Evolutionary conservation across 2,888 invertebrate species (phyloP), one percentile per base, ranked within the genome.

Genomic region (Panopea generosa): DNA sequence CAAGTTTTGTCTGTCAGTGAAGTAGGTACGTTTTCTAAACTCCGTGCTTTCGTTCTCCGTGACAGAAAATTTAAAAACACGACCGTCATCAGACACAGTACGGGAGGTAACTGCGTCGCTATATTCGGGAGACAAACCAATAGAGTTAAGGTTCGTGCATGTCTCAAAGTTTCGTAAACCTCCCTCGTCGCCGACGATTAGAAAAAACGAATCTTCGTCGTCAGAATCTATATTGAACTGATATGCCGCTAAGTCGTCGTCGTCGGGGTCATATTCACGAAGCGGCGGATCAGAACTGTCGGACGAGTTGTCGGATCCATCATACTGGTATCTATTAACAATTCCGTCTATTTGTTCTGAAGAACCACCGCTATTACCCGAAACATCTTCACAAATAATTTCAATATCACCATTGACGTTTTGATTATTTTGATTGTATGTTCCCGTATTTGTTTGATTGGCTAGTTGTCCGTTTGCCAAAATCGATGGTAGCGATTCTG

Each of bases 221-320:
- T 83, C 83, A 1, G 66, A 62, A 26, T 82, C 83, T 3, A 60
- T 53, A 26, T 84, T 72, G 27, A 77, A 78, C 55, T 79, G 77
- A 26, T 79, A 81, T 27, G 77, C 83, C 7, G 84, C 84, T 50
- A 83, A 63, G 50, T 84, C 85, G 40, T 85, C 85, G 18, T 85
- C 85, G 56, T 77, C 77, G 6, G 85, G 85, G 56, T 85, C 84
- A 45, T 85, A 85, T 47, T 85, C 85, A 2, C 85, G 73, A 1
- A 84, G 69, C 26, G 83, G 81, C 14, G 82, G 80, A 50, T 85
- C 84, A 3, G 81, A 81, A 26, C 72, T 69, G 40, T 81, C 81
- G 2, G 81, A 81, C 18, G 70, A 76, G 43, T 53, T 50, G n/a
- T 71, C 71, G 1, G 68, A 77, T 18, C 43, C 52, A n/a, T 22